phyloP scores from a whole-genome alignment of 2,797 vertebrate genomes.

The Falco rusticolus region DNA sequence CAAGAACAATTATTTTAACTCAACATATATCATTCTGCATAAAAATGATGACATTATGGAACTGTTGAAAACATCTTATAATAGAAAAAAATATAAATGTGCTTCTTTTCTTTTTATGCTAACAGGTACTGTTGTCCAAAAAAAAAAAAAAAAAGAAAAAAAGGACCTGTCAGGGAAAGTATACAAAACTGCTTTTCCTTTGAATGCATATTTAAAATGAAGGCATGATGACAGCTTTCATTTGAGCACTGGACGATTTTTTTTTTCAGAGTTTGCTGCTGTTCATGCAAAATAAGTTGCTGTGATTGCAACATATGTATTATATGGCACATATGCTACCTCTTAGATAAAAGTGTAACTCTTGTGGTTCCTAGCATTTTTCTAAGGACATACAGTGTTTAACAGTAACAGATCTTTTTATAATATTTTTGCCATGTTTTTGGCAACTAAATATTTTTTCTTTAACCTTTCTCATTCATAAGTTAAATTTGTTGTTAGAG shows the following conservation, averaged over 20 bases:
- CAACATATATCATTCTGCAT: neutral
- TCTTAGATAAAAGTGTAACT: conserved; percentile 67
- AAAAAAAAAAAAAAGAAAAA: neutral
- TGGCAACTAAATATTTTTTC: conserved; percentile 71
- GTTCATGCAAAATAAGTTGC: conserved; percentile 65
- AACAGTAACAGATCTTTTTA: conserved; percentile 70
- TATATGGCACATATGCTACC: conserved; percentile 55
- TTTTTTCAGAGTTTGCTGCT: conserved; percentile 64
- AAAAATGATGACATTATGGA: conserved; percentile 22
- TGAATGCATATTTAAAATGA: conserved; percentile 58
- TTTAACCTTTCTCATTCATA: conserved; percentile 74
- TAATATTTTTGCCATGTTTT: conserved; percentile 74
- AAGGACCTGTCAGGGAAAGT: neutral
- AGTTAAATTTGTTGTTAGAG: conserved; percentile 77
- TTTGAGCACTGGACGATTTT: conserved; percentile 63
- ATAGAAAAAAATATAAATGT: conserved; percentile 30
- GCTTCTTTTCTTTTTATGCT: conserved; percentile 35
- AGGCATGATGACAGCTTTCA: conserved; percentile 52
- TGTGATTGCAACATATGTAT: conserved; percentile 61
- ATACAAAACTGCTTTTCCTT: conserved; percentile 16
- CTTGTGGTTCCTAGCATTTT: conserved; percentile 60
- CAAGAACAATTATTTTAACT: conserved; percentile 43
- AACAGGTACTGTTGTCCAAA: neutral
- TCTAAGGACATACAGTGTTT: conserved; percentile 69
- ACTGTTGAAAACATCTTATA: conserved; percentile 33